Evolutionary conservation across 2,888 invertebrate species (phyloP).

Genomic region (Willowsia nigromaculata): DNA sequence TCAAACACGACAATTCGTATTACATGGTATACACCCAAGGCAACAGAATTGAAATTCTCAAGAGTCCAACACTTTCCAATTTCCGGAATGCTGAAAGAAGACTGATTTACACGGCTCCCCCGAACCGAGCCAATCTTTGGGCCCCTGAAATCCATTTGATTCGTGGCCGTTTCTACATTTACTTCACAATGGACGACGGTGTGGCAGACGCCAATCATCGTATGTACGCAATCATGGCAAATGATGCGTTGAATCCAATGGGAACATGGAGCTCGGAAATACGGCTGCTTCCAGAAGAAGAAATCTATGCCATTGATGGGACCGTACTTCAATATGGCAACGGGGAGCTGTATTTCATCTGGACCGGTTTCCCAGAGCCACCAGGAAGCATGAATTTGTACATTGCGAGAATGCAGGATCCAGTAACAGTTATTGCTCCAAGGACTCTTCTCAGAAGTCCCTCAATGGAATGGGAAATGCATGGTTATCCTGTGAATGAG

Average conservation of each 20-base stretch:
- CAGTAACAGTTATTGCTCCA: slow-evolving; percentile 60
- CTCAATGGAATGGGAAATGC: slow-evolving; percentile 75
- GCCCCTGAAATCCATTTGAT: slow-evolving; percentile 76
- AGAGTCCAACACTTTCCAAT: slow-evolving; percentile 71
- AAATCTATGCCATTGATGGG: slow-evolving; percentile 76
- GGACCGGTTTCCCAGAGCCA: slow-evolving; percentile 73
- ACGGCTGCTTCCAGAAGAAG: slow-evolving; percentile 71
- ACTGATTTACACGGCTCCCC: slow-evolving; percentile 68
- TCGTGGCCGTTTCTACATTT: slow-evolving; percentile 75
- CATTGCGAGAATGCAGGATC: slow-evolving; percentile 75
- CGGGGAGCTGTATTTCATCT: slow-evolving; percentile 75
- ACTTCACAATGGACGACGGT: slow-evolving; percentile 77
- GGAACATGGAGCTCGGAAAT: slow-evolving; percentile 72
- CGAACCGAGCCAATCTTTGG: slow-evolving; percentile 74
- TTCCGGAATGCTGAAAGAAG: slow-evolving; percentile 71
- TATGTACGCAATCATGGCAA: slow-evolving; percentile 77
- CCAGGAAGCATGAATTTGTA: slow-evolving; percentile 74
- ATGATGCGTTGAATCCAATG: slow-evolving; percentile 73
- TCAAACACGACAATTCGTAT: slow-evolving; percentile 52
- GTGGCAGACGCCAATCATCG: slow-evolving; percentile 74
- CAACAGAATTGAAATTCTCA: slow-evolving; percentile 53
- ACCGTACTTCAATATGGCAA: slow-evolving; percentile 73
- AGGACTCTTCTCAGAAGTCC: slow-evolving; percentile 72
- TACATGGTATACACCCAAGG: slow-evolving; percentile 56
- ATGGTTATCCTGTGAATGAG: slow-evolving; percentile 73